Percentiles rank a stretch among this genome's conserved stretches.
These are phyloP conservation scores for Heliothis virescens DNA, from an alignment of 1,140 invertebrate species.

Conservation along the genomic window DNA sequence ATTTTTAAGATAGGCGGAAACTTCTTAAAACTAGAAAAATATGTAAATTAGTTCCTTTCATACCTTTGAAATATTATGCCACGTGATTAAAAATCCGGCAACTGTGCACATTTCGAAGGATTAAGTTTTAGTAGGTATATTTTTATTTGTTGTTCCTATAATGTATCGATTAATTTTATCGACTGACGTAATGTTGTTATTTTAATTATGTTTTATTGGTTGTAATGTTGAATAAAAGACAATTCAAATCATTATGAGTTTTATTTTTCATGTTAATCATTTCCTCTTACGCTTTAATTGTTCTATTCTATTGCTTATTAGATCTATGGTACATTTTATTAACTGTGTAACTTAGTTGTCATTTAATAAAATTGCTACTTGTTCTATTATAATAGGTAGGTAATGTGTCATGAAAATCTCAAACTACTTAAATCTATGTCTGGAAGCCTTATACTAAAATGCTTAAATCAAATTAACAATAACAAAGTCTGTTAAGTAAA, in stretches of 20 bases:
- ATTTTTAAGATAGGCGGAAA: too few species aligned
- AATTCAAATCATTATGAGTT: constrained; percentile 40
- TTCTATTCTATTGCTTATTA: too few species aligned
- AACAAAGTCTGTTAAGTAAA: not conserved
- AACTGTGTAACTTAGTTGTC: too few species aligned
- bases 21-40: too few species aligned
- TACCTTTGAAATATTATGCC: too few species aligned
- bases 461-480: not conserved
- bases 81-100: too few species aligned
- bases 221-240: constrained; percentile 61
- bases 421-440: too few species aligned
- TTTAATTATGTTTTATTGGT: constrained; percentile 19
- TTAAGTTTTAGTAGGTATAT: not conserved
- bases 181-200: constrained; percentile 50
- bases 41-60: too few species aligned
- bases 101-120: not conserved
- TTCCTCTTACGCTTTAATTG: not conserved
- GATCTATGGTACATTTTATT: too few species aligned
- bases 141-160: constrained; percentile 12
- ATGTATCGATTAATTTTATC: constrained; percentile 39
- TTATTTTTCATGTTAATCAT: constrained; percentile 8
- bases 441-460: not conserved
- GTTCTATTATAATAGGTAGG: too few species aligned
- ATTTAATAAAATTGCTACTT: too few species aligned
- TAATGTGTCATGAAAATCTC: too few species aligned